phyloP scores from a whole-genome alignment of 2,797 vertebrate species.

The Hoplostethus mediterraneus region DNA sequence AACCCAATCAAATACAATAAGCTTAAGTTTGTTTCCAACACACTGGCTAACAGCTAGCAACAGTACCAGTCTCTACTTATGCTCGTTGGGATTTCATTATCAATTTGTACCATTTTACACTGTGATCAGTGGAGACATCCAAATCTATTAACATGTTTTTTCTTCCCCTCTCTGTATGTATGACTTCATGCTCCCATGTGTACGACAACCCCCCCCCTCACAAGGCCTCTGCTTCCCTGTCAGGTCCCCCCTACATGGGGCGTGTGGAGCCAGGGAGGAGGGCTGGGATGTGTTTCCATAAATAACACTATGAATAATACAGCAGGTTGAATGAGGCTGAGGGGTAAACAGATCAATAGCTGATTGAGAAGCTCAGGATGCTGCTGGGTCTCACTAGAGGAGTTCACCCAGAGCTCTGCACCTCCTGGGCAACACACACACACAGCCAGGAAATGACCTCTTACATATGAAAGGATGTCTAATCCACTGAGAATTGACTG shows the following conservation, averaged over 20 bases:
- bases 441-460: slow-evolving; percentile 24
- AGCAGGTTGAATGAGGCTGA: slow-evolving; percentile 46
- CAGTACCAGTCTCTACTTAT: not conserved
- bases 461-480: not conserved
- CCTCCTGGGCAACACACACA: slow-evolving; percentile 13
- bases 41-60: not conserved
- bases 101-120: no score
- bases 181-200: not conserved
- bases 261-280: slow-evolving; percentile 26
- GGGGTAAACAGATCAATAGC: slow-evolving; percentile 74
- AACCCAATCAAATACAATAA: not conserved
- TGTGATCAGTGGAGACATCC: not conserved
- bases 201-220: not conserved
- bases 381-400: slow-evolving; percentile 9
- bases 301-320: slow-evolving; percentile 70
- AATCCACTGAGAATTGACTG: slow-evolving; percentile 2
- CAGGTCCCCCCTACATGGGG: not conserved
- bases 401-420: slow-evolving; percentile 8
- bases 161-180: not conserved
- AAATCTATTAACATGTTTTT: not conserved
- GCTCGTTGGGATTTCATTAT: not conserved
- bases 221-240: not conserved
- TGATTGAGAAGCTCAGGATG: slow-evolving; percentile 57
- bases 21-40: not conserved
- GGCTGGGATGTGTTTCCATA: slow-evolving; percentile 33